Evolutionary conservation across 2,888 invertebrate species (phyloP).

Genomic region (Macroteleia sp.): DNA sequence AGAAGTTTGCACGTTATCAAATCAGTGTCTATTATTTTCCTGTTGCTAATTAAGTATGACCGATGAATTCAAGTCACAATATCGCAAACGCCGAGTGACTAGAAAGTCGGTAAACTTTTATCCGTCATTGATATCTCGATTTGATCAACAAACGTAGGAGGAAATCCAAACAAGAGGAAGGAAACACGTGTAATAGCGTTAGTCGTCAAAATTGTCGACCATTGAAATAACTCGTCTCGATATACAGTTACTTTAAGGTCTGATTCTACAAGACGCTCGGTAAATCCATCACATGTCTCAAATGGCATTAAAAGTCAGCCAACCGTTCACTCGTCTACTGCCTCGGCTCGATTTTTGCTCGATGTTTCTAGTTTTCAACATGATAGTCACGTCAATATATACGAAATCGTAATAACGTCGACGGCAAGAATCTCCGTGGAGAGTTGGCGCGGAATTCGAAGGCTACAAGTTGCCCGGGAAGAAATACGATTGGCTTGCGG

Average conservation of each 20-base stretch:
- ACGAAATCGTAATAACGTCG: constrained; percentile 51
- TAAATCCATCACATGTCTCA: constrained; percentile 20
- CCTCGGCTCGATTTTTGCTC: not conserved
- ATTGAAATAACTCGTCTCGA: constrained; percentile 5
- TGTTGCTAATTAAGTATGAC: too few relatives aligned
- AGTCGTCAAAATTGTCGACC: constrained; percentile 3
- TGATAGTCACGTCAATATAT: constrained; percentile 46
- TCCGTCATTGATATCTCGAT: not conserved
- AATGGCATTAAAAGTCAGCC: constrained; percentile 10
- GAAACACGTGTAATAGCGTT: not conserved
- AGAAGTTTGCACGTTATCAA: too few relatives aligned
- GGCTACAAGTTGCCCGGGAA: constrained; percentile 53
- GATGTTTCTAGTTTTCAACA: constrained; percentile 33
- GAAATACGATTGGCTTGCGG: constrained; percentile 68
- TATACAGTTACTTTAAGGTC: constrained; percentile 1
- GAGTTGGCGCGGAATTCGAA: constrained; percentile 28
- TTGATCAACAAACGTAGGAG: not conserved
- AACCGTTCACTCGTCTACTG: not conserved
- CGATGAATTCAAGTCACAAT: too few relatives aligned
- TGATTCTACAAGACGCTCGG: not conserved
- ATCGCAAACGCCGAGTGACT: too few relatives aligned
- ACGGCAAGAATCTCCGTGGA: constrained; percentile 26
- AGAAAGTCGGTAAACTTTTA: not conserved
- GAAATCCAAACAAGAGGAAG: not conserved
- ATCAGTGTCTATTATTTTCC: too few relatives aligned